Evolutionary conservation across 2,797 vertebrate genomes (phyloP).

Genomic region (Myotis daubentonii): DNA sequence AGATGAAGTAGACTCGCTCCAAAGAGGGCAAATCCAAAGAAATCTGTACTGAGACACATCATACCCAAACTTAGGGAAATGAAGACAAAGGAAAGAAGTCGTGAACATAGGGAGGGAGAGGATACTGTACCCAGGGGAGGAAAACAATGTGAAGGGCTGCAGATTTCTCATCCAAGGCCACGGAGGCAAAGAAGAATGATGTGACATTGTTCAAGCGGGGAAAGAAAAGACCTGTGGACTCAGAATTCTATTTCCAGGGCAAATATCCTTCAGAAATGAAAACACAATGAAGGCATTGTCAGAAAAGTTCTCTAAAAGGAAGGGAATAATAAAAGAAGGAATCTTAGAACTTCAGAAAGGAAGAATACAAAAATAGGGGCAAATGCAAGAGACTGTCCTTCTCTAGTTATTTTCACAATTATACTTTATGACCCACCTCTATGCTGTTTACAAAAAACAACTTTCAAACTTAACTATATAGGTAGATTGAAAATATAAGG

Average conservation of each 20-base stretch:
- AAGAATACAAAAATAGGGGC: not conserved
- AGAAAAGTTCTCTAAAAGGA: not conserved
- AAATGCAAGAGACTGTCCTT: not conserved
- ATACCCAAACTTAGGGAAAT: not conserved
- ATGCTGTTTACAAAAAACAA: not conserved
- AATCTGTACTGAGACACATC: not conserved
- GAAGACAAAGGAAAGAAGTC: not conserved
- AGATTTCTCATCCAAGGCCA: not conserved
- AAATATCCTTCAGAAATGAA: constrained; percentile 18
- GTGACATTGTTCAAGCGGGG: not conserved
- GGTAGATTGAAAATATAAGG: not conserved
- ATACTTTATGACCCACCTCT: not conserved
- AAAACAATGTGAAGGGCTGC: not conserved
- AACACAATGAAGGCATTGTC: not conserved
- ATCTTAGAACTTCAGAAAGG: not conserved
- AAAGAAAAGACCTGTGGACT: constrained; percentile 10
- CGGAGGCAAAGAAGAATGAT: not conserved
- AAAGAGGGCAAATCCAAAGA: not conserved
- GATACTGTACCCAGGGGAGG: too few relatives aligned
- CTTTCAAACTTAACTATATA: not conserved
- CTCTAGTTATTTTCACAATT: not conserved
- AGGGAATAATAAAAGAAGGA: not conserved
- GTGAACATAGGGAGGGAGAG: not conserved
- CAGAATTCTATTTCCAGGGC: constrained; percentile 6
- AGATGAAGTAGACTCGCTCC: not conserved